Percentiles rank a stretch among this genome's conserved stretches.
These are phyloP conservation scores for Eubasilissa splendida DNA, from an alignment of 2,888 invertebrate genomes.

Conservation along the genomic window DNA sequence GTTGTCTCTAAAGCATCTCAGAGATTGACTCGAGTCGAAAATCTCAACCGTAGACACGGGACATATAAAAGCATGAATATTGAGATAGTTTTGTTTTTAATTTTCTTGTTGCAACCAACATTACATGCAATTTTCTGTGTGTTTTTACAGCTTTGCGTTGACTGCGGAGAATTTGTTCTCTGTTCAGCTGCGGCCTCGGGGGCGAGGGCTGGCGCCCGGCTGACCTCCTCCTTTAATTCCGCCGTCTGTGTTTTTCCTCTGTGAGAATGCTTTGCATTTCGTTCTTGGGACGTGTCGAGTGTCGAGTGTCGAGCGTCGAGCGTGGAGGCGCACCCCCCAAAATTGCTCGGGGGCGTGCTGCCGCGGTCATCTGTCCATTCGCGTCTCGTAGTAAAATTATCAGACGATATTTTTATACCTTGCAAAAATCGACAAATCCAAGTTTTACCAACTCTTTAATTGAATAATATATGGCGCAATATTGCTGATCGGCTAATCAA, in stretches of 20 bases:
- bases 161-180: neutral
- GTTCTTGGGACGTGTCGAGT: constrained; percentile 15
- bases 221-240: neutral
- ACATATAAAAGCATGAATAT: too few relatives aligned
- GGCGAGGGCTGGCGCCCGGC: neutral
- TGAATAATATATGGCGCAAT: too few relatives aligned
- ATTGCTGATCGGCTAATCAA: too few relatives aligned
- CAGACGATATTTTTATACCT: neutral
- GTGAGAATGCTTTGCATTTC: constrained; percentile 28
- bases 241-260: constrained; percentile 15
- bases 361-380: constrained; percentile 11
- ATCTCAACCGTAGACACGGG: too few relatives aligned
- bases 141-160: neutral
- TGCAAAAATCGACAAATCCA: too few relatives aligned
- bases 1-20: too few relatives aligned
- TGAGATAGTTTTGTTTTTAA: too few relatives aligned
- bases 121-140: neutral
- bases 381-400: neutral
- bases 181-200: constrained; percentile 13
- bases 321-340: constrained; percentile 3
- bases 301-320: neutral
- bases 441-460: too few relatives aligned
- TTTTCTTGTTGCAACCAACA: too few relatives aligned
- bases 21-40: too few relatives aligned
- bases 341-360: constrained; percentile 1